phyloP scores from a whole-genome alignment of 2,113 vertebrate genomes.

The Tinamus guttatus region DNA sequence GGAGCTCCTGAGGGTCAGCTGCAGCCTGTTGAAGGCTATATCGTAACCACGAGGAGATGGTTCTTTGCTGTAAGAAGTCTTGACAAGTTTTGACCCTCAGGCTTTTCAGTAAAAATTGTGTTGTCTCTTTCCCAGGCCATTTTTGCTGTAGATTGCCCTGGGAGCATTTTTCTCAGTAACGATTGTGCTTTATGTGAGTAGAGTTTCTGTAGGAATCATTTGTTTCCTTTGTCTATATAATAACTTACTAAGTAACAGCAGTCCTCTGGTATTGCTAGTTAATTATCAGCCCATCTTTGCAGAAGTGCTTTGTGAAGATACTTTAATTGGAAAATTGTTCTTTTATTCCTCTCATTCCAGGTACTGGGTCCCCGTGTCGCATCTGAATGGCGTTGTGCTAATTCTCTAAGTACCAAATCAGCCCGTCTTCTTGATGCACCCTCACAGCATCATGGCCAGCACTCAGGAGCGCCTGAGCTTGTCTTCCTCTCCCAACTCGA shows the following conservation, averaged over 20 bases:
- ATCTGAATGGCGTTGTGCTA: background rate
- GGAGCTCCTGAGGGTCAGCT: background rate
- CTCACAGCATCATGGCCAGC: conserved; percentile 93
- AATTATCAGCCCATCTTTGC: conserved; percentile 31
- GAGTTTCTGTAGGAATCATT: conserved; percentile 38
- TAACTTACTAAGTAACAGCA: conserved; percentile 33
- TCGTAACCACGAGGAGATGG: background rate
- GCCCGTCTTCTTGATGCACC: conserved; percentile 81
- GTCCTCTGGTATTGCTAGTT: conserved; percentile 36
- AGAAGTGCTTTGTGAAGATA: background rate
- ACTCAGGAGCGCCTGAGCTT: conserved; percentile 93
- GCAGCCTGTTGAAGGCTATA: background rate
- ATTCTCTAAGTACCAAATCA: conserved; percentile 59
- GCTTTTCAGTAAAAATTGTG: background rate
- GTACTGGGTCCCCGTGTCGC: conserved; percentile 26
- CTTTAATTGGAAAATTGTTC: background rate
- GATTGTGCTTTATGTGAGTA: background rate
- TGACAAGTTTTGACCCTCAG: background rate
- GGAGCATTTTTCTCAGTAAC: too few relatives aligned
- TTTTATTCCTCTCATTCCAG: conserved; percentile 50
- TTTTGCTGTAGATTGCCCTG: background rate
- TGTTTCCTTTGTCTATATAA: conserved; percentile 14
- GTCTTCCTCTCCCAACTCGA: conserved; percentile 86
- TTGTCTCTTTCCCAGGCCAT: background rate
- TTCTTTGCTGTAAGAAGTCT: background rate